These are phyloP conservation scores for Leucophenga varia DNA, from an alignment of 1,140 invertebrate species.

Conservation along the genomic window DNA sequence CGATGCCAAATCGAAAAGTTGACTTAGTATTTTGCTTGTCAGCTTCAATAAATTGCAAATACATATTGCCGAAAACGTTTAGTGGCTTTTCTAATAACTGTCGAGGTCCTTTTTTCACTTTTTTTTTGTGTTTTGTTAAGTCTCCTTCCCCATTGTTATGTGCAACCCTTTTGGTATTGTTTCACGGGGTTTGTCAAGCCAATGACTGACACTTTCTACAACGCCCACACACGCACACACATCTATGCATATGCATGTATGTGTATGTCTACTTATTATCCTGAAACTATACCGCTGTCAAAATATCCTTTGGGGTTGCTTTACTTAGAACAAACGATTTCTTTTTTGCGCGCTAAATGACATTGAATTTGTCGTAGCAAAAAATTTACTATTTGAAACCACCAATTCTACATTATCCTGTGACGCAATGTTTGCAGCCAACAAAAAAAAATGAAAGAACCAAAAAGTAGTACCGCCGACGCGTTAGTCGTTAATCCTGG, in stretches of 20 bases:
- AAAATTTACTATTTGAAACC: not conserved
- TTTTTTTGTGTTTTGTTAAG: no score
- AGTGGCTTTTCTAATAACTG: conserved; percentile 44
- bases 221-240: conserved; percentile 10
- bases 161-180: conserved; percentile 32
- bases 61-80: conserved; percentile 51
- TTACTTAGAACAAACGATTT: no score
- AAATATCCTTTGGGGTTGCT: conserved; percentile 48
- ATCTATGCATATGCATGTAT: conserved; percentile 4
- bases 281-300: conserved; percentile 39
- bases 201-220: conserved; percentile 9
- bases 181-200: conserved; percentile 3
- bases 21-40: conserved; percentile 16
- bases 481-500: conserved; percentile 39
- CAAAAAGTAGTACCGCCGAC: conserved; percentile 43
- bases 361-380: no score
- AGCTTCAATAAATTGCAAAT: conserved; percentile 42
- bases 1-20: no score
- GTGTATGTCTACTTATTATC: no score
- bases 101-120: conserved; percentile 1
- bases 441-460: conserved; percentile 20
- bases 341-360: conserved; percentile 25
- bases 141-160: no score
- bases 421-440: not conserved
- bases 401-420: no score